Evolutionary conservation across 1,140 invertebrate genomes (phyloP).

Genomic region (Drosophila kurseongensis): DNA sequence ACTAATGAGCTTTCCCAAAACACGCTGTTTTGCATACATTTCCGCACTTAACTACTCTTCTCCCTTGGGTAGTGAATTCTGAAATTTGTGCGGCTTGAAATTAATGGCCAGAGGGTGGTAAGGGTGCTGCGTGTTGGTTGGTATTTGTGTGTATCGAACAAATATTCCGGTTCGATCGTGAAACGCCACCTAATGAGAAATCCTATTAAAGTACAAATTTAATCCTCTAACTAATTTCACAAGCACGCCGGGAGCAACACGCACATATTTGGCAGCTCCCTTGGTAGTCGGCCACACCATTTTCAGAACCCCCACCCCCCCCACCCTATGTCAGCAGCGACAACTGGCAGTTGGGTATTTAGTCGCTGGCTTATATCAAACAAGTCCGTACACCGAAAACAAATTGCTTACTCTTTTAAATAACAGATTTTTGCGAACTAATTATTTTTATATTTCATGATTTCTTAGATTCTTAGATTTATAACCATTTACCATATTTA

Average conservation of each 20-base stretch:
- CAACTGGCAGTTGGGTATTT: constrained; percentile 47
- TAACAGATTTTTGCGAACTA: not conserved
- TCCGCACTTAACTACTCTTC: constrained; percentile 7
- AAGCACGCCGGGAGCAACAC: constrained; percentile 42
- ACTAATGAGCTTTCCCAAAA: constrained; percentile 29
- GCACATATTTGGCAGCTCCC: constrained; percentile 9
- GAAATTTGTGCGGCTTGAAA: constrained; percentile 18
- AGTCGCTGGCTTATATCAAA: constrained; percentile 32
- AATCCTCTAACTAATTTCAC: constrained; percentile 70
- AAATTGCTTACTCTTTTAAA: not conserved
- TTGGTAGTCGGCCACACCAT: not conserved
- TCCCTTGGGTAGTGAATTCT: not conserved
- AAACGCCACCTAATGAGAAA: constrained; percentile 63
- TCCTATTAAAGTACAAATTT: constrained; percentile 67
- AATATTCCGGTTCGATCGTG: constrained; percentile 42
- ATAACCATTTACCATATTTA: too few relatives aligned
- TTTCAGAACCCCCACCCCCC: not conserved
- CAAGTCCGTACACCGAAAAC: not conserved
- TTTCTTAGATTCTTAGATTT: too few relatives aligned
- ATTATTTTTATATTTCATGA: too few relatives aligned
- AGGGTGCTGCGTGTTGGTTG: constrained; percentile 3
- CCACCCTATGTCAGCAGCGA: not conserved
- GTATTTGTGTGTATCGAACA: constrained; percentile 12
- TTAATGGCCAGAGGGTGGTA: constrained; percentile 3
- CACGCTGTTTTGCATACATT: constrained; percentile 50